Conservation (phyloP, 2,888 invertebrate species). For the Sarcophaga carnaria region DNA sequence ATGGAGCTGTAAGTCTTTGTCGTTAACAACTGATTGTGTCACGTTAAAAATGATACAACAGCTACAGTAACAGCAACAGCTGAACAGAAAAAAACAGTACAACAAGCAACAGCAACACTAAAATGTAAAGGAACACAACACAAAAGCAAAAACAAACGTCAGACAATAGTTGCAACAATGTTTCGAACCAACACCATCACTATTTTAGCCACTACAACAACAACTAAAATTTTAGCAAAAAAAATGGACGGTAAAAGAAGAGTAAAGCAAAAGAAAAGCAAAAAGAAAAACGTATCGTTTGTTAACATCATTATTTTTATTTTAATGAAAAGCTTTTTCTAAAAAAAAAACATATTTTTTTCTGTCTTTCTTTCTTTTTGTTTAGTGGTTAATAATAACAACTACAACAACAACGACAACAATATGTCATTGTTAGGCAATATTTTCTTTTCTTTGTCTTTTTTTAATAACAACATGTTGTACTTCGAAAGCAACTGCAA, state of each 20-base stretch:
- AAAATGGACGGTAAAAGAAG: neutral
- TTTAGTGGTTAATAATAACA: no score
- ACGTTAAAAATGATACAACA: conserved; percentile 62
- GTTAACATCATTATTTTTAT: conserved; percentile 66
- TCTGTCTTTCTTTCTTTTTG: neutral
- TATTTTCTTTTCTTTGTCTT: no score
- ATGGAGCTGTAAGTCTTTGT: conserved; percentile 29
- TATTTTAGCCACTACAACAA: conserved; percentile 41
- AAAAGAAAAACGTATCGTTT: conserved; percentile 24
- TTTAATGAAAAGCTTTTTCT: conserved; percentile 35
- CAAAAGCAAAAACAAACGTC: conserved; percentile 10
- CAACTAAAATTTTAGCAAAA: neutral
- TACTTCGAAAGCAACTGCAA: conserved; percentile 15
- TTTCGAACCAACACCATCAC: neutral
- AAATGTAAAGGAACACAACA: neutral
- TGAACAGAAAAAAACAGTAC: conserved; percentile 14
- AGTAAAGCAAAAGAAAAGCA: neutral
- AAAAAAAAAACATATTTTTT: neutral
- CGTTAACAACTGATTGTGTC: conserved; percentile 68
- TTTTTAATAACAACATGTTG: conserved; percentile 17
- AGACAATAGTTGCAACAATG: conserved; percentile 11
- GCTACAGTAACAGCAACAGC: conserved; percentile 32
- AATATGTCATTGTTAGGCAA: conserved; percentile 33
- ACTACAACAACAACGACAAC: conserved; percentile 31
- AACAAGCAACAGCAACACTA: conserved; percentile 28